These are phyloP conservation scores for Aricia artaxerxes DNA, from an alignment of 2,888 invertebrate genomes.

Conservation along the genomic window DNA sequence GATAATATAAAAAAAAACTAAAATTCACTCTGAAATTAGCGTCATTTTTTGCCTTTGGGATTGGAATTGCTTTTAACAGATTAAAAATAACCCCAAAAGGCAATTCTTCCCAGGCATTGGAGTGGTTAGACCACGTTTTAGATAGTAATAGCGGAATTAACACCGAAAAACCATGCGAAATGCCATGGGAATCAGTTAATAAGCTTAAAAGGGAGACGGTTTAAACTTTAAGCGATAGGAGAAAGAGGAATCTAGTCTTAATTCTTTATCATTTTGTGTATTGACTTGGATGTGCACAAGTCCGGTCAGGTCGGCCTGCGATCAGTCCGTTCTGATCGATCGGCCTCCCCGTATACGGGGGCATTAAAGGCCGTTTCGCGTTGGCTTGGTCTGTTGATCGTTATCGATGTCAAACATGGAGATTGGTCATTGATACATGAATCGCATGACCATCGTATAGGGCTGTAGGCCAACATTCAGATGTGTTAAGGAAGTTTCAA, in stretches of 20 bases:
- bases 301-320: too few species aligned
- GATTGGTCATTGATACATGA: too few species aligned
- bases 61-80: constrained; percentile 21
- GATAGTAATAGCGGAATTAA: constrained; percentile 39
- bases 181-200: constrained; percentile 52
- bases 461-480: too few species aligned
- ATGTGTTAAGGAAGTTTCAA: too few species aligned
- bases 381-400: too few species aligned
- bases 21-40: constrained; percentile 24
- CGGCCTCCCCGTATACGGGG: too few species aligned
- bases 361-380: too few species aligned
- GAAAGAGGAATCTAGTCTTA: not conserved
- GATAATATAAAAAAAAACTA: constrained; percentile 8
- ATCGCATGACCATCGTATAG: too few species aligned
- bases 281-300: too few species aligned
- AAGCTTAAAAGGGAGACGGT: constrained; percentile 51
- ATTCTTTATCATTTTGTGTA: too few species aligned
- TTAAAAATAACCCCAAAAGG: constrained; percentile 29
- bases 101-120: constrained; percentile 19
- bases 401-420: too few species aligned
- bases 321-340: too few species aligned
- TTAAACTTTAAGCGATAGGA: constrained; percentile 37
- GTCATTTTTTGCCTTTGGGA: constrained; percentile 19
- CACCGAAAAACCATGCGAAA: constrained; percentile 46
- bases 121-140: constrained; percentile 35